Percentiles rank a stretch among this genome's conserved stretches.
Evolutionary conservation across 2,888 invertebrate species (phyloP).

Genomic region (Fissipunctia ypsillon): DNA sequence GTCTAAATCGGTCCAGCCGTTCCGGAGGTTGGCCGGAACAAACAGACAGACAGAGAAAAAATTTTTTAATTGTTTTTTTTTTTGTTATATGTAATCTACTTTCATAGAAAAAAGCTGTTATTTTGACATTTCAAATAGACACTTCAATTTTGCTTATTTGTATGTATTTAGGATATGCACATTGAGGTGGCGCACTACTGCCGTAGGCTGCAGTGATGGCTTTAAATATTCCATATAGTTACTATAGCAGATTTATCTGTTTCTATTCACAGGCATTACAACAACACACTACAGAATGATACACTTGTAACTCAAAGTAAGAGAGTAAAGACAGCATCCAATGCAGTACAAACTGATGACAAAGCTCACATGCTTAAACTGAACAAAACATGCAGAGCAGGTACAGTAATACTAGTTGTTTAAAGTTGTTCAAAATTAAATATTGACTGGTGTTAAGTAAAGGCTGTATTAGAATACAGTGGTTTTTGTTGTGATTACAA

Average conservation of each 20-base stretch:
- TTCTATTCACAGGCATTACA: conserved; percentile 71
- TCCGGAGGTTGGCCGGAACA: no score
- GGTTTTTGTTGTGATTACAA: neutral
- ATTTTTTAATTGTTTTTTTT: no score
- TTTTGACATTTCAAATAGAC: no score
- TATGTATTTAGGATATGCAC: neutral
- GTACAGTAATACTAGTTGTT: conserved; percentile 62
- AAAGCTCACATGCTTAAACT: conserved; percentile 76
- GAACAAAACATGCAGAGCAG: conserved; percentile 68
- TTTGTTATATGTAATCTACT: no score
- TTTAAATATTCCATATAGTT: neutral
- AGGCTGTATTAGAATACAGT: neutral
- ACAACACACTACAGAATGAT: conserved; percentile 64
- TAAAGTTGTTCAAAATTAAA: neutral
- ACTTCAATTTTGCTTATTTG: no score
- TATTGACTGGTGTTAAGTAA: neutral
- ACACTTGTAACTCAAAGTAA: conserved; percentile 51
- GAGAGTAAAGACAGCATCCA: conserved; percentile 72
- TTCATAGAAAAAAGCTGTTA: no score
- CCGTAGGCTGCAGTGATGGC: neutral
- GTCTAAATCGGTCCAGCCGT: no score
- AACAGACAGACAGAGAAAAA: no score
- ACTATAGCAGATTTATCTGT: neutral
- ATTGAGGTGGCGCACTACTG: neutral
- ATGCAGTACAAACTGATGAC: conserved; percentile 79